phyloP scores from a whole-genome alignment of 2,113 vertebrate genomes.

The Dasyornis broadbenti region DNA sequence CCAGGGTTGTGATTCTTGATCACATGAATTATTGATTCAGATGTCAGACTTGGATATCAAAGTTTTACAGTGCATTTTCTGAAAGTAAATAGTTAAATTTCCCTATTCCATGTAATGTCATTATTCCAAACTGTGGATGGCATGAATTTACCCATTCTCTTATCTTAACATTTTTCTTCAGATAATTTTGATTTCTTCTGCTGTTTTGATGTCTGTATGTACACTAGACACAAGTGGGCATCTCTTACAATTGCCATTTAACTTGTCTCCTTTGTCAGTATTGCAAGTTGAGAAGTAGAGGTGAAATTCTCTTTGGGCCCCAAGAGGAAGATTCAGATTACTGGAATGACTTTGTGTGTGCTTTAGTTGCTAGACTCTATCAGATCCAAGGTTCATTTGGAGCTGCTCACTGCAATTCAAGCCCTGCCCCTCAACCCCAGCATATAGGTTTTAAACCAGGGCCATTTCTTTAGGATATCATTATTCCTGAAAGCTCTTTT shows the following conservation, averaged over 20 bases:
- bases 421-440: background rate
- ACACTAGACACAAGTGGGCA: background rate
- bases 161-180: background rate
- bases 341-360: background rate
- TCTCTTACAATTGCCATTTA: background rate
- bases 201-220: background rate
- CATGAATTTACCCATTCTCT: background rate
- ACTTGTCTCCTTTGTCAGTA: background rate
- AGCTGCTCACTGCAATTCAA: background rate
- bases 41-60: background rate
- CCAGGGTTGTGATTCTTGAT: background rate
- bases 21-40: background rate
- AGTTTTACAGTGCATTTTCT: background rate
- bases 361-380: background rate
- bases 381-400: background rate
- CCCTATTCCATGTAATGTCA: background rate
- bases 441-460: background rate
- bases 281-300: background rate
- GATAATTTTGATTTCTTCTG: background rate
- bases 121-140: background rate
- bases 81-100: background rate
- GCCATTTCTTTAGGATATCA: background rate
- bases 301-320: background rate
- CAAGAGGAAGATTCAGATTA: background rate
- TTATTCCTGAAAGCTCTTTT: background rate